Conservation (phyloP, 2,888 invertebrate species). For the Proisotoma minuta region DNA sequence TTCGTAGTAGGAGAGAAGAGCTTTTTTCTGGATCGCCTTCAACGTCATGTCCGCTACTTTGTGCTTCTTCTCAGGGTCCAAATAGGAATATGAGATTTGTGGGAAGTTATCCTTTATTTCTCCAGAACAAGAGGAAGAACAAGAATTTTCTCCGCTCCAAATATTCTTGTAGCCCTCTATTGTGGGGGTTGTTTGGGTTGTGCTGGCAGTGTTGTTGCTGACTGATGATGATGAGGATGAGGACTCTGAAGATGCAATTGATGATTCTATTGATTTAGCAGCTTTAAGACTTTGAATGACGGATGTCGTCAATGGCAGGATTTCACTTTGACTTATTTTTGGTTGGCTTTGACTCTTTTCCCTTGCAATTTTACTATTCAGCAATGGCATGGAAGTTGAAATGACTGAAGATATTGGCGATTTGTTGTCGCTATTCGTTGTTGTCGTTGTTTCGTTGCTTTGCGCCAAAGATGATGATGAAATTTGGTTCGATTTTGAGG, state of each 20-base stretch:
- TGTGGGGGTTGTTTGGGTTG: slow-evolving; percentile 9
- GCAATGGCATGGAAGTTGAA: too few species aligned
- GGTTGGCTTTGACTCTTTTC: too few species aligned
- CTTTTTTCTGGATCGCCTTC: slow-evolving; percentile 77
- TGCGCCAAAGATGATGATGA: background rate
- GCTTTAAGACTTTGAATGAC: background rate
- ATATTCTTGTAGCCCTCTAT: slow-evolving; percentile 13
- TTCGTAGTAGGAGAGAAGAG: slow-evolving; percentile 73
- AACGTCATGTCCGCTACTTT: slow-evolving; percentile 65
- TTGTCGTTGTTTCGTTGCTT: background rate
- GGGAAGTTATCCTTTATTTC: background rate
- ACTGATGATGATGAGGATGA: too few species aligned
- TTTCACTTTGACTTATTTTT: background rate
- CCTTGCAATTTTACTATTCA: too few species aligned
- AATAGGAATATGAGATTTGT: slow-evolving; percentile 60
- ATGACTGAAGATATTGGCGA: too few species aligned
- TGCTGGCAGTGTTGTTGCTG: slow-evolving; percentile 13
- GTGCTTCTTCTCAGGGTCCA: slow-evolving; percentile 69
- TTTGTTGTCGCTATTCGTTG: slow-evolving; percentile 8
- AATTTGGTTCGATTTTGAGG: background rate
- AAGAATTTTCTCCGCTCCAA: background rate
- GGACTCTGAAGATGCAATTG: too few species aligned
- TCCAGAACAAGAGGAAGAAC: background rate
- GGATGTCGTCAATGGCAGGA: background rate
- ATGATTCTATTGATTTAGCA: too few species aligned